Evolutionary conservation across 2,113 vertebrate species (phyloP).

Genomic region (Amphiprion ocellaris): DNA sequence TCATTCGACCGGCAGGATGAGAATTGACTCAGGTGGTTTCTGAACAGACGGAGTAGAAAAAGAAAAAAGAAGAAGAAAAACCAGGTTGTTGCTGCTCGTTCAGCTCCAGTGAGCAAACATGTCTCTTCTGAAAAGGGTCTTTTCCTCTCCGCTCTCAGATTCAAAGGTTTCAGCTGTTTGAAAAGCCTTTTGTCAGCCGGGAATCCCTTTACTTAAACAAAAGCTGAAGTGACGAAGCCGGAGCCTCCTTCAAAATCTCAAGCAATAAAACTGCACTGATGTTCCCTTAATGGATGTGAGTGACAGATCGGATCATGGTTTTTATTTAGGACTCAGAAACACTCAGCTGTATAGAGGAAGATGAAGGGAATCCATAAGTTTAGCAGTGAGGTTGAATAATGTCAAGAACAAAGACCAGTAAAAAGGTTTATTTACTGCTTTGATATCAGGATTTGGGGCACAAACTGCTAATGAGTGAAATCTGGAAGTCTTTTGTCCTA

Average conservation of each 20-base stretch:
- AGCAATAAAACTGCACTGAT: neutral
- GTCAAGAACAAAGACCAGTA: too few species aligned
- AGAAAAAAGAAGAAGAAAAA: neutral
- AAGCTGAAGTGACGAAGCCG: neutral
- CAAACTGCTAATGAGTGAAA: too few species aligned
- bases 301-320: too few species aligned
- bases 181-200: conserved; percentile 12
- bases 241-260: neutral
- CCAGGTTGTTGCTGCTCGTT: conserved; percentile 7
- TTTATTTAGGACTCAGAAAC: too few species aligned
- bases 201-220: neutral
- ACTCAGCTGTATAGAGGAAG: neutral
- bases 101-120: conserved; percentile 31
- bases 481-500: too few species aligned
- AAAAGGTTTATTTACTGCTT: too few species aligned
- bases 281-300: neutral
- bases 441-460: too few species aligned
- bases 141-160: neutral
- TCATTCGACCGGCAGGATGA: neutral
- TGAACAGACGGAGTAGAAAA: neutral
- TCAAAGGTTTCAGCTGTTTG: neutral
- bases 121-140: neutral
- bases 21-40: conserved; percentile 18
- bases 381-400: too few species aligned
- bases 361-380: neutral